phyloP scores from a whole-genome alignment of 2,113 vertebrate genomes.

The Lophotis ruficrista region DNA sequence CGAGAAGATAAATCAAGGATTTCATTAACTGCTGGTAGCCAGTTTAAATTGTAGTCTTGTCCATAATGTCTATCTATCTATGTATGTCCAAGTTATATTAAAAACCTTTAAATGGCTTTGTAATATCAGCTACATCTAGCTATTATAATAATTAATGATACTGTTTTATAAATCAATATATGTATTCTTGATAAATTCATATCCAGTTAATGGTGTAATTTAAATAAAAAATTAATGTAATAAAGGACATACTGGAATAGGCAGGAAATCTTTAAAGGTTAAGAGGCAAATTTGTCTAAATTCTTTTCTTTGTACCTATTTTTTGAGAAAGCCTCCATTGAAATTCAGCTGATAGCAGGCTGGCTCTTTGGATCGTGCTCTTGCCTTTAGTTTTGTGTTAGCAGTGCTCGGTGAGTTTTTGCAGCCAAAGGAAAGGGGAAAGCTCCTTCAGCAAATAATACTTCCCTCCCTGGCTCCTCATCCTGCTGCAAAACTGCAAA shows the following conservation, averaged over 20 bases:
- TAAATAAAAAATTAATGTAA: slow-evolving; percentile 93
- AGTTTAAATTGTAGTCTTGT: slow-evolving; percentile 93
- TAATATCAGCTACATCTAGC: slow-evolving; percentile 92
- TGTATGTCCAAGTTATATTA: slow-evolving; percentile 90
- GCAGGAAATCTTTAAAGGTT: slow-evolving; percentile 86
- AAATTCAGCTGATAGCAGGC: slow-evolving; percentile 62
- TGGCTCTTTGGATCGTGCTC: slow-evolving; percentile 31
- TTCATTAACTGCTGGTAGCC: slow-evolving; percentile 96
- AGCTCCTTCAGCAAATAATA: not conserved
- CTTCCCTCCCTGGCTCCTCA: not conserved
- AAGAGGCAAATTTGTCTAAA: slow-evolving; percentile 83
- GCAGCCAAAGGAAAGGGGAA: not conserved
- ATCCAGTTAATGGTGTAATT: slow-evolving; percentile 89
- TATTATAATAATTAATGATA: slow-evolving; percentile 97
- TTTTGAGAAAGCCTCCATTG: slow-evolving; percentile 61
- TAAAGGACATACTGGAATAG: slow-evolving; percentile 79
- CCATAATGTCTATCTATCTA: slow-evolving; percentile 95
- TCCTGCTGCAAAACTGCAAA: not conserved
- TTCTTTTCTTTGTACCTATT: slow-evolving; percentile 71
- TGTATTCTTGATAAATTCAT: slow-evolving; percentile 94
- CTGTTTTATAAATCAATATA: slow-evolving; percentile 94
- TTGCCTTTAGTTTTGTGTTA: slow-evolving; percentile 40
- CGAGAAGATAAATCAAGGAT: slow-evolving; percentile 93
- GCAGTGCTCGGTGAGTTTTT: slow-evolving; percentile 20
- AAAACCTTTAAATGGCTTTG: slow-evolving; percentile 96